Percentiles rank a stretch among this genome's conserved stretches.
Evolutionary conservation across 2,797 vertebrate species (phyloP).

Genomic region (Sarcoramphus papa): DNA sequence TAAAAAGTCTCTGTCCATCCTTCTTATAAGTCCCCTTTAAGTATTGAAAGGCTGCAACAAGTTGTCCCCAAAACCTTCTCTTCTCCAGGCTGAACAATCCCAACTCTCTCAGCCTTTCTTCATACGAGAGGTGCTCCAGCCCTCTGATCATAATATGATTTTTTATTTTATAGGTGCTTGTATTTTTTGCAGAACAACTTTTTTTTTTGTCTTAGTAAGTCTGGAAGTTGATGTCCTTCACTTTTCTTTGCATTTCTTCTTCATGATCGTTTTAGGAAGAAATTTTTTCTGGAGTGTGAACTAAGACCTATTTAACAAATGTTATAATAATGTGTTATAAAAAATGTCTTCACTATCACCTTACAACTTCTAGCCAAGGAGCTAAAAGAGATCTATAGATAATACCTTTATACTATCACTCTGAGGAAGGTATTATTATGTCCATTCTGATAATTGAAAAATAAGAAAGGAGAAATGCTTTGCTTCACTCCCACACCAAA

Average conservation of each 20-base stretch:
- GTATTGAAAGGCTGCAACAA: accelerated
- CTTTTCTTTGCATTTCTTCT: neutral
- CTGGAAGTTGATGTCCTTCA: neutral
- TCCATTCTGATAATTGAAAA: neutral
- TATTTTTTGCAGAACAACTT: neutral
- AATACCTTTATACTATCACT: neutral
- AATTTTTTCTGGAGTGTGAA: neutral
- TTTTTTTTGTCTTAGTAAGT: neutral
- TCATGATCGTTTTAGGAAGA: neutral
- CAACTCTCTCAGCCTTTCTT: neutral
- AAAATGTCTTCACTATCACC: neutral
- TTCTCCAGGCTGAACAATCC: neutral
- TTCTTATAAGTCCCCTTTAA: neutral
- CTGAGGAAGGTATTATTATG: neutral
- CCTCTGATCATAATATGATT: neutral
- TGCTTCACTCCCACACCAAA: neutral
- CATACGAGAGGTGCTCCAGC: accelerated
- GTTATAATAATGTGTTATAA: neutral
- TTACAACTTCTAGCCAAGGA: neutral
- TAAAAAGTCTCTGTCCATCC: neutral
- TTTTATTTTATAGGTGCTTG: accelerated
- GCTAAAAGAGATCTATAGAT: neutral
- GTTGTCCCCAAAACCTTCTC: accelerated
- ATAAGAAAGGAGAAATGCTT: neutral
- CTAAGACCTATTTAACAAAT: neutral